A percentile compares a stretch with the other conserved stretches of the same genome.
These are phyloP conservation scores for Acanthosoma haemorrhoidale DNA, from an alignment of 2,888 invertebrate species.

Conservation along the genomic window DNA sequence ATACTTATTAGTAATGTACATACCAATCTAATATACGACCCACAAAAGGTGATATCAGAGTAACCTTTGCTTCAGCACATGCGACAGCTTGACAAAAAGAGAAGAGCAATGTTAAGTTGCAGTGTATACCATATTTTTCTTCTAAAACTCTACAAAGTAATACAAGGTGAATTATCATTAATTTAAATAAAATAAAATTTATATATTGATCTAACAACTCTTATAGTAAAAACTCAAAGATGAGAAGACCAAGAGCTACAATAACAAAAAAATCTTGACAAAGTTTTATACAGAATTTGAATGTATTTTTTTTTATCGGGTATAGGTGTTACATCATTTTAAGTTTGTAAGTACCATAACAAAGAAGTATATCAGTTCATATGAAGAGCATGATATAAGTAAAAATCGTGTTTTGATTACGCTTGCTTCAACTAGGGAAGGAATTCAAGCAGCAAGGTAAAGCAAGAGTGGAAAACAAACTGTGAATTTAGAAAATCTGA, in stretches of 20 bases:
- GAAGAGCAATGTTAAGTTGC: slow-evolving; percentile 94
- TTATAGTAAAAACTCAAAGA: too few relatives aligned
- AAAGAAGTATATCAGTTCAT: slow-evolving; percentile 78
- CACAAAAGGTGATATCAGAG: slow-evolving; percentile 97
- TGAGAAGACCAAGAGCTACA: too few relatives aligned
- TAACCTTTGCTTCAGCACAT: slow-evolving; percentile 95
- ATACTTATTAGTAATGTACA: slow-evolving; percentile 39
- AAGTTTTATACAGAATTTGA: too few relatives aligned
- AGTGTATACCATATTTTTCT: slow-evolving; percentile 87
- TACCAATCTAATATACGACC: slow-evolving; percentile 97
- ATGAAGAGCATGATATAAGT: slow-evolving; percentile 79
- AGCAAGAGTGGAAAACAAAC: too few relatives aligned
- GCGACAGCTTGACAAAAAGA: slow-evolving; percentile 95
- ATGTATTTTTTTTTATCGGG: too few relatives aligned
- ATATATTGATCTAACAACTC: too few relatives aligned
- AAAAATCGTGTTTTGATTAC: slow-evolving; percentile 96
- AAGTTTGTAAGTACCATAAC: too few relatives aligned
- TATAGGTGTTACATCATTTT: too few relatives aligned
- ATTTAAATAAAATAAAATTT: too few relatives aligned
- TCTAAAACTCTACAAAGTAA: slow-evolving; percentile 81
- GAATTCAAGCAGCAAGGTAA: slow-evolving; percentile 94
- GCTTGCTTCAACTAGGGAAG: slow-evolving; percentile 98
- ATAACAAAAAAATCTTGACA: too few relatives aligned
- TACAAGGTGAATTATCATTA: too few relatives aligned
- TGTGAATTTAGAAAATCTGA: neutral